A percentile compares a stretch with the other conserved stretches of the same genome.
Conservation (phyloP, 2,888 invertebrate species). For the Theretra japonica region DNA sequence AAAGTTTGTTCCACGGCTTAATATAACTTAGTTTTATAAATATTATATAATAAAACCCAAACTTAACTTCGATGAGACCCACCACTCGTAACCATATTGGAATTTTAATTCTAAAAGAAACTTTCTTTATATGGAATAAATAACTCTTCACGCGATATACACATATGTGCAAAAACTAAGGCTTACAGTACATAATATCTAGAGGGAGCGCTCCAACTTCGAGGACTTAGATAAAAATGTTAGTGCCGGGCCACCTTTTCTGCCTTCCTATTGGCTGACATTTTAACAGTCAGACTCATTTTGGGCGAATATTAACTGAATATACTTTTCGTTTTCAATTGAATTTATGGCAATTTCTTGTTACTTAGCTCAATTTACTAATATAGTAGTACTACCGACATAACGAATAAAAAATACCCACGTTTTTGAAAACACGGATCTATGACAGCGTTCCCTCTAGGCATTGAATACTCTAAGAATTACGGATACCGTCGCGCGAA, state of each 20-base stretch:
- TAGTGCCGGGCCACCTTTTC: too few species aligned
- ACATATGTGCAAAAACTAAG: conserved; percentile 22
- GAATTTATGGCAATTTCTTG: too few species aligned
- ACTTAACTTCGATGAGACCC: neutral
- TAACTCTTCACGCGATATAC: conserved; percentile 22
- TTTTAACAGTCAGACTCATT: too few species aligned
- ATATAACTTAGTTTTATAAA: neutral
- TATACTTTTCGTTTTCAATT: too few species aligned
- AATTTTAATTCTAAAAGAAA: conserved; percentile 19
- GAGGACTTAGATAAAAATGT: too few species aligned
- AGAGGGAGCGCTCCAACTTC: neutral
- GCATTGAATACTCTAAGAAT: neutral
- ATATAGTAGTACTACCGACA: too few species aligned
- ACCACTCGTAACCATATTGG: conserved; percentile 1
- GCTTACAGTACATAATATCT: neutral
- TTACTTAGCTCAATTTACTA: too few species aligned
- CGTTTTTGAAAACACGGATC: too few species aligned
- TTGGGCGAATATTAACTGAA: too few species aligned
- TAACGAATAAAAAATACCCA: too few species aligned
- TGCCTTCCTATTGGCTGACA: too few species aligned
- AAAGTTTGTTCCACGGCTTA: neutral
- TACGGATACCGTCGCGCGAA: neutral
- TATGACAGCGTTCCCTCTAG: too few species aligned
- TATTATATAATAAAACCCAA: neutral
- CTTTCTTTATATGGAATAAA: conserved; percentile 13